These are phyloP conservation scores for Triops cancriformis DNA, from an alignment of 1,140 invertebrate species.

Conservation along the genomic window DNA sequence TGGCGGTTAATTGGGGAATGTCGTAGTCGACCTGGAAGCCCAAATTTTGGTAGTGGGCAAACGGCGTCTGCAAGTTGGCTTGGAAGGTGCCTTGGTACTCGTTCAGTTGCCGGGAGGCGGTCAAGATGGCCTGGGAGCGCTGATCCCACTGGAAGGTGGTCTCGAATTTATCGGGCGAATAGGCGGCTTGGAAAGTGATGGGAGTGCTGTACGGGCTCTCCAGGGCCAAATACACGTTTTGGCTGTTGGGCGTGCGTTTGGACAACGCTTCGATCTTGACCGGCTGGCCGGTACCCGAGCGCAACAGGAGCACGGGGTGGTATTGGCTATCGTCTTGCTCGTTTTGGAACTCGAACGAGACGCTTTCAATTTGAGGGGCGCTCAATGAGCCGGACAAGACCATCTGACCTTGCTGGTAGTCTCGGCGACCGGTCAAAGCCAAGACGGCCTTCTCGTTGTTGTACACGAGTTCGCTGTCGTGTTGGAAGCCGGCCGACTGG, in stretches of 20 bases:
- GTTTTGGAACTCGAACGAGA: constrained; percentile 22
- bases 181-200: not conserved
- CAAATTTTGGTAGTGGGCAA: constrained; percentile 6
- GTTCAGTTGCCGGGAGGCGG: not conserved
- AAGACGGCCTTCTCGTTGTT: constrained; percentile 16
- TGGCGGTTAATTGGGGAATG: not conserved
- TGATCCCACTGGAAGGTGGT: constrained; percentile 3
- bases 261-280: constrained; percentile 11
- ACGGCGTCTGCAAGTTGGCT: constrained; percentile 24
- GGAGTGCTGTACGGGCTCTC: constrained; percentile 14
- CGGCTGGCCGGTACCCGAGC: constrained; percentile 15
- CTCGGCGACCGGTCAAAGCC: not conserved
- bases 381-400: constrained; percentile 11
- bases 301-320: constrained; percentile 20
- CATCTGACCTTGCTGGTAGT: not conserved
- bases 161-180: not conserved
- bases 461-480: constrained; percentile 1
- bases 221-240: not conserved
- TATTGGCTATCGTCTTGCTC: constrained; percentile 21
- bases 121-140: not conserved
- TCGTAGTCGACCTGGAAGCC: not conserved
- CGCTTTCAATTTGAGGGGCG: constrained; percentile 6
- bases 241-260: constrained; percentile 7
- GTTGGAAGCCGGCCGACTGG: not conserved
- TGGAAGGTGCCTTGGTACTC: constrained; percentile 3